These are phyloP conservation scores for Rynchops niger DNA, from an alignment of 2,113 vertebrate species.

Conservation along the genomic window DNA sequence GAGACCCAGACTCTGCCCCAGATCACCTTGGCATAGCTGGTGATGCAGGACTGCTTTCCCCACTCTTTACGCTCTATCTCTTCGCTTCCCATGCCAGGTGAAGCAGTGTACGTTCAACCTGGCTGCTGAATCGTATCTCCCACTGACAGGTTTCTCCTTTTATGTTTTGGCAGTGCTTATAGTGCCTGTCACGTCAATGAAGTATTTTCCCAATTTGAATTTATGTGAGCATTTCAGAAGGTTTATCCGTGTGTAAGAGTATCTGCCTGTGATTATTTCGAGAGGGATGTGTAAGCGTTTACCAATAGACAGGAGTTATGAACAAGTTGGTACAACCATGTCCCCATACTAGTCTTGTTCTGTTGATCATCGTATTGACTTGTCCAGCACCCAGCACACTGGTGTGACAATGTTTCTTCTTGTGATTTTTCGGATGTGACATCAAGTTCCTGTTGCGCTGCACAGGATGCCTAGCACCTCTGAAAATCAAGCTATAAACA, in stretches of 20 bases:
- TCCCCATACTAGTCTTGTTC: not conserved
- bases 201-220: constrained; percentile 20
- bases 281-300: not conserved
- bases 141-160: constrained; percentile 24
- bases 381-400: not conserved
- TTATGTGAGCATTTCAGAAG: not conserved
- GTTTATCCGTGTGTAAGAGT: not conserved
- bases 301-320: not conserved
- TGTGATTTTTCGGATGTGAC: not conserved
- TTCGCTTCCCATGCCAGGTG: not conserved
- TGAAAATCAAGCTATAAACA: not conserved
- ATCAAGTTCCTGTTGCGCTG: not conserved
- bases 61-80: not conserved
- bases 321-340: not conserved
- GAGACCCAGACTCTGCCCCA: not conserved
- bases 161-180: not conserved
- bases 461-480: not conserved
- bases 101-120: not conserved
- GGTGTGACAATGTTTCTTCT: not conserved
- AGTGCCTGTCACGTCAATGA: not conserved
- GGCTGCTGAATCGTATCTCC: not conserved
- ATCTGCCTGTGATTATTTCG: not conserved
- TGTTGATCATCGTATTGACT: not conserved
- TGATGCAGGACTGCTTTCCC: not conserved
- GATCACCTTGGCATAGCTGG: not conserved